Base-by-base conservation (phyloP, 2,113 vertebrate species). In the Narcine bancroftii region DNA sequence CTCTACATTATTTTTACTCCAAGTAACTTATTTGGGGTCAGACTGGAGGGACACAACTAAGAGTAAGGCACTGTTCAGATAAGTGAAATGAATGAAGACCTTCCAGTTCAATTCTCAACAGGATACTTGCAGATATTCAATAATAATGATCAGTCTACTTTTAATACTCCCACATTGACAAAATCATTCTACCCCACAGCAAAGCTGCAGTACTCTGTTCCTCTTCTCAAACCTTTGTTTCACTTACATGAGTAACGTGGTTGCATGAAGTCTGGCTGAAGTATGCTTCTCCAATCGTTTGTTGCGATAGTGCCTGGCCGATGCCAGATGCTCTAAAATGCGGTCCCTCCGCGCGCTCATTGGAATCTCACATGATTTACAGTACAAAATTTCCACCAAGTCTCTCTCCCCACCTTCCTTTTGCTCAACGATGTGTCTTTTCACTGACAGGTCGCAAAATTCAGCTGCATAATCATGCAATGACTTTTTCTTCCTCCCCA, bases 401-500 rank as follows among this genome's bases (percentile, higher is more conserved):
- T 92, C 91, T 10, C 92, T 92, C 83, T 93, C 93, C 47, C 93
- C 94, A 2, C 94, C 71, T 50, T 89, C 93, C 42, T 94, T 93
- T 17, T 76, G 94, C 92, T 94, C 93, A 7, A 92, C 60, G 3
- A 94, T 83, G 24, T 93, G 95, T 92, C 92, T 93, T 77, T 94
- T 93, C 76, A 94, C 94, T 19, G 94, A 92, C 93, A 94, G 83
- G 81, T 93, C 94, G 11, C 93, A 93, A 92, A 94, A 94, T 93
- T 94, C 94, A 0, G 95, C 94, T 2, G 94, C 92, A 45, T 93
- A 94, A 42, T 95, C 94, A 7, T 94, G 94, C 26, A 94, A 83
- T 1, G 94, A 93, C 79, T 94, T 95, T 93, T 94, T 95, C 92
- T 94, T 95, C 73, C 94, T 87, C 50, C 94, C 95, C 95, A 94